These are phyloP conservation scores for Hyperopisus bebe DNA, from an alignment of 2,113 vertebrate genomes.

Conservation along the genomic window DNA sequence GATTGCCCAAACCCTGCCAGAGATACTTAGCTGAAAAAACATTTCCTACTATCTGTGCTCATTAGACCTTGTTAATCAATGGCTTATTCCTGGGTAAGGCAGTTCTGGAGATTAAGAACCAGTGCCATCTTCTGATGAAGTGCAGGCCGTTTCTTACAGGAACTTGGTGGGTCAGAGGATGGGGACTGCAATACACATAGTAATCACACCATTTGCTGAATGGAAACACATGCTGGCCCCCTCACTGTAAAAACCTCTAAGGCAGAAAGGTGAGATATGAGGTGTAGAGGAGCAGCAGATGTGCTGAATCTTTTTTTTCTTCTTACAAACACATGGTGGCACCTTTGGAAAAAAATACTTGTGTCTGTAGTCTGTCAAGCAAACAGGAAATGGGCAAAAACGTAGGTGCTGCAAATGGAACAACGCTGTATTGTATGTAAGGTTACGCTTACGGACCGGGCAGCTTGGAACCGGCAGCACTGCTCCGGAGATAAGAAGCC, in stretches of 20 bases:
- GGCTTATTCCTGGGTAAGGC: slow-evolving; percentile 17
- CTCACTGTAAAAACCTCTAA: neutral
- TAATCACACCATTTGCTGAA: neutral
- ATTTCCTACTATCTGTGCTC: neutral
- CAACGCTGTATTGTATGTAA: neutral
- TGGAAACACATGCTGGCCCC: neutral
- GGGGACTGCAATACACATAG: neutral
- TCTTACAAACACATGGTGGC: neutral
- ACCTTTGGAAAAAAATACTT: neutral
- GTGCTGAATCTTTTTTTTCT: neutral
- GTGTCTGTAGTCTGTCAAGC: neutral
- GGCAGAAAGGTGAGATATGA: neutral
- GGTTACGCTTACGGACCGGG: neutral
- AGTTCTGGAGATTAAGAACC: slow-evolving; percentile 9
- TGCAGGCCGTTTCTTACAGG: neutral
- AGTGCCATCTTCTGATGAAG: slow-evolving; percentile 13
- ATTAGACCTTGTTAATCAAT: slow-evolving; percentile 10
- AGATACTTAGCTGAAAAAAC: neutral
- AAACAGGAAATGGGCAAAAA: neutral
- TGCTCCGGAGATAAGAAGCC: neutral
- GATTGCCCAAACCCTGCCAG: too few relatives aligned
- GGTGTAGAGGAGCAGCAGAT: neutral
- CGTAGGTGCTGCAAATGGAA: neutral
- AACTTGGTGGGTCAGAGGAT: neutral
- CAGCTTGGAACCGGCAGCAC: neutral